These are phyloP conservation scores for Netelia fuscicornis DNA, from an alignment of 2,888 invertebrate genomes.

Conservation along the genomic window DNA sequence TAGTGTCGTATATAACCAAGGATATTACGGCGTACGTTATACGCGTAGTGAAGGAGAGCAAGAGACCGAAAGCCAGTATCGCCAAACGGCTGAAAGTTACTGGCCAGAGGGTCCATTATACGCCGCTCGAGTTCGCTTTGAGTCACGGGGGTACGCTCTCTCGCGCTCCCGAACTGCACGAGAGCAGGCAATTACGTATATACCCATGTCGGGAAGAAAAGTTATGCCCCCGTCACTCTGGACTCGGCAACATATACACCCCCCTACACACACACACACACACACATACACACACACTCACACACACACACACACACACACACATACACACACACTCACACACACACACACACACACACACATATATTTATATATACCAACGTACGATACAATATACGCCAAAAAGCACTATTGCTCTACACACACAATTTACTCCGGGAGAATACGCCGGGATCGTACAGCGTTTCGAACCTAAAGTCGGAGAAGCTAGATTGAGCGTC, in stretches of 20 bases:
- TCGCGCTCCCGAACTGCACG: constrained; percentile 54
- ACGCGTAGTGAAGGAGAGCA: constrained; percentile 4
- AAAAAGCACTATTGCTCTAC: neutral
- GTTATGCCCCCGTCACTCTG: constrained; percentile 49
- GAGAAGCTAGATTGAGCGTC: constrained; percentile 16
- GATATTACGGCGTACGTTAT: constrained; percentile 29
- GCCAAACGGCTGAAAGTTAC: constrained; percentile 63
- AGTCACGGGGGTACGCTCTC: constrained; percentile 51
- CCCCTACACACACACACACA: neutral
- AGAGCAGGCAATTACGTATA: constrained; percentile 66
- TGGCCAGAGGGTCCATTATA: constrained; percentile 65
- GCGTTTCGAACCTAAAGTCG: constrained; percentile 13
- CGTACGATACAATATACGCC: neutral
- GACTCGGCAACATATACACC: constrained; percentile 24
- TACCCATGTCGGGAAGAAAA: constrained; percentile 57
- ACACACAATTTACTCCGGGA: neutral
- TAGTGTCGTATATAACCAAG: neutral
- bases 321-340: neutral
- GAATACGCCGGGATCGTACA: neutral
- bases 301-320: neutral
- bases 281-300: neutral
- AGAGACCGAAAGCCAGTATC: constrained; percentile 45
- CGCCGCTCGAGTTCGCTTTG: constrained; percentile 65
- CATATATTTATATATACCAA: neutral
- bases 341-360: neutral